Conservation (phyloP, 2,797 vertebrate genomes). For the Hydrocynus forskahlii region DNA sequence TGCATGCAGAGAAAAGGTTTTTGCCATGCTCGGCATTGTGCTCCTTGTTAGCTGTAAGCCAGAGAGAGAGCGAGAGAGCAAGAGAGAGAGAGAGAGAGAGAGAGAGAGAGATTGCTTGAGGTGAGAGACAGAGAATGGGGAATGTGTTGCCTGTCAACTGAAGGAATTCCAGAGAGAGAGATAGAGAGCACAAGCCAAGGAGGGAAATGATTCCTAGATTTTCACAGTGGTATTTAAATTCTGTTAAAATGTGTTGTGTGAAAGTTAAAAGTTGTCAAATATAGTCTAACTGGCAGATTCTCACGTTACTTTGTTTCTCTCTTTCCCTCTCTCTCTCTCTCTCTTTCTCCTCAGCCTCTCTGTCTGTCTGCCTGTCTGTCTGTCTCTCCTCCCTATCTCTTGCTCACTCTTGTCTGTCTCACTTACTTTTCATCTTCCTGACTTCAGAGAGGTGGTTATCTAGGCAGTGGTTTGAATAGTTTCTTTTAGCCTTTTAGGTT, state of each 20-base stretch:
- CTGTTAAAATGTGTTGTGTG: conserved; percentile 7
- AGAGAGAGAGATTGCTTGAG: conserved; percentile 31
- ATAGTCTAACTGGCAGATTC: conserved; percentile 6
- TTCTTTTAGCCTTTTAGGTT: neutral
- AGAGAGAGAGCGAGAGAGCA: conserved; percentile 33
- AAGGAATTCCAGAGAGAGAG: conserved; percentile 43
- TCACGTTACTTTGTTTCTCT: conserved; percentile 14
- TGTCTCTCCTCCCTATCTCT: neutral
- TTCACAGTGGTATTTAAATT: conserved; percentile 32
- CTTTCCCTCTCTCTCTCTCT: neutral
- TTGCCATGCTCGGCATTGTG: conserved; percentile 38
- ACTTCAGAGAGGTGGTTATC: neutral
- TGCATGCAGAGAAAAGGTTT: conserved; percentile 54
- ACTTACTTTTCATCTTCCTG: neutral
- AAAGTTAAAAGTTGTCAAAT: conserved; percentile 16
- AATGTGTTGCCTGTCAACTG: conserved; percentile 49
- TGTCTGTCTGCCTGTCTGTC: neutral
- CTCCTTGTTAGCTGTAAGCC: conserved; percentile 52
- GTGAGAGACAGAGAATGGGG: conserved; percentile 34
- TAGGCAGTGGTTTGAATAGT: neutral
- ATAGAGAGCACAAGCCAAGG: neutral
- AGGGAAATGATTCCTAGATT: conserved; percentile 28
- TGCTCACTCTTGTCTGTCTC: neutral
- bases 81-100: conserved; percentile 23
- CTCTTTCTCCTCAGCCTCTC: neutral